Evolutionary conservation across 1,140 invertebrate species (phyloP), one percentile per base, ranked within the genome.

Genomic region (Drosophila lini): DNA sequence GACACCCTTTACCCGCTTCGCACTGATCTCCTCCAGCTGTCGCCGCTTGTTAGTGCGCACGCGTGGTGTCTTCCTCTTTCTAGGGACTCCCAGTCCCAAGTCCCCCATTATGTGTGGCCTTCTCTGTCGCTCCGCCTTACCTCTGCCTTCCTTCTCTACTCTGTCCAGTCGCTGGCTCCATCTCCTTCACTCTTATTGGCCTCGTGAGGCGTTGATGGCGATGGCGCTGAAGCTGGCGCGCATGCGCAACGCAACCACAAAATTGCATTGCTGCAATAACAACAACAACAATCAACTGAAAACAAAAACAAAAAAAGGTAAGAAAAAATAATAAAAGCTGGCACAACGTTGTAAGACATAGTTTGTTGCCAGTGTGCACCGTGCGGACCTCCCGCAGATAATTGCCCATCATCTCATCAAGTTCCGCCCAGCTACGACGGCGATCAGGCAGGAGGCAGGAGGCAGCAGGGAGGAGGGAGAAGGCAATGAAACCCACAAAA

Each of bases 201-300:
- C 31, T 41, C 61, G 91, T 92, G 92, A 93, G 93, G 93, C 92
- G 84, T 93, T 93, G 93, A 92, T 92, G 93, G 93, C 92, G 92
- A 91, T 92, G 91, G 91, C 90, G 92, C 91, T 91, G 91, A 88
- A 90, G 89, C 79, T 82, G 91, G 92, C 91, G 88, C 91, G 91
- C 89, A 81, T 93, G 91, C 74, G 71, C 90, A 82, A 80, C 78
- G 62, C 74, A 79, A 63, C 63, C 59, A 77, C 80, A 86, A 84
- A 83, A 84, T 84, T 74, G 69, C 84, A 83, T 83, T 71, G 79
- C 34, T 16, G 5, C 28, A 11, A 11, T 9, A 50, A 32, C 28
- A 50, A 32, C 47, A 48, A n/a, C 10, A 13, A n/a, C 13, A n/a
- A 15, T 5, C 1, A 38, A 22, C 22, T 22, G 22, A n/a, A 32